Evolutionary conservation across 2,113 vertebrate species (phyloP).

Genomic region (Istiophorus platypterus): DNA sequence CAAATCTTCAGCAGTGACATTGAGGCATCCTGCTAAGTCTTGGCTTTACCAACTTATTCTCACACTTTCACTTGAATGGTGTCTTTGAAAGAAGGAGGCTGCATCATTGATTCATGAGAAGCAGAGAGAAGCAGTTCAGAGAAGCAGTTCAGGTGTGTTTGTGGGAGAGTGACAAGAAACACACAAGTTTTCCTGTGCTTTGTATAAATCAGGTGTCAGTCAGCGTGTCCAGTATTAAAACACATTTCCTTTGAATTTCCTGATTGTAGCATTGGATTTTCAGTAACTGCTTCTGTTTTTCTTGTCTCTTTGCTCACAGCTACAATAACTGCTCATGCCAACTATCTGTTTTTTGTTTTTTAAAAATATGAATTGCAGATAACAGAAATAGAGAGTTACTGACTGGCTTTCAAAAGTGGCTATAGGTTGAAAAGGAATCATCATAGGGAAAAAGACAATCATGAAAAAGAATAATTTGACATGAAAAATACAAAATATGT

Average conservation of each 20-base stretch:
- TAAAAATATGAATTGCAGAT: no score
- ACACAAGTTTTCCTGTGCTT: neutral
- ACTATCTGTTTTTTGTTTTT: no score
- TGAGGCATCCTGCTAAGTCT: neutral
- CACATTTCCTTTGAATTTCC: neutral
- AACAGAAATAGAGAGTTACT: no score
- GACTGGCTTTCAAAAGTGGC: no score
- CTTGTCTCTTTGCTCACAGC: no score
- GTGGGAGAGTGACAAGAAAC: neutral
- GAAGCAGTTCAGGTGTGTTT: neutral
- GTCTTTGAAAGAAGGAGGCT: neutral
- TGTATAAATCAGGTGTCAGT: neutral
- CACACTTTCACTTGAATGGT: neutral
- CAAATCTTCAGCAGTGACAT: neutral
- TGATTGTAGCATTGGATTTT: neutral
- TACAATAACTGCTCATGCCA: no score
- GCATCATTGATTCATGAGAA: conserved; percentile 14
- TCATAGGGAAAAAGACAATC: no score
- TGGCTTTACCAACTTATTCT: neutral
- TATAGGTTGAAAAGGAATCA: no score
- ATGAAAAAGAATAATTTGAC: no score
- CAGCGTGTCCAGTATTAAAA: neutral
- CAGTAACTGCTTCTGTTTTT: neutral
- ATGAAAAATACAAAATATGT: no score
- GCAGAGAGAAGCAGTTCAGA: neutral